Conservation (phyloP, 2,113 vertebrate genomes). For the Ascaphus truei region DNA sequence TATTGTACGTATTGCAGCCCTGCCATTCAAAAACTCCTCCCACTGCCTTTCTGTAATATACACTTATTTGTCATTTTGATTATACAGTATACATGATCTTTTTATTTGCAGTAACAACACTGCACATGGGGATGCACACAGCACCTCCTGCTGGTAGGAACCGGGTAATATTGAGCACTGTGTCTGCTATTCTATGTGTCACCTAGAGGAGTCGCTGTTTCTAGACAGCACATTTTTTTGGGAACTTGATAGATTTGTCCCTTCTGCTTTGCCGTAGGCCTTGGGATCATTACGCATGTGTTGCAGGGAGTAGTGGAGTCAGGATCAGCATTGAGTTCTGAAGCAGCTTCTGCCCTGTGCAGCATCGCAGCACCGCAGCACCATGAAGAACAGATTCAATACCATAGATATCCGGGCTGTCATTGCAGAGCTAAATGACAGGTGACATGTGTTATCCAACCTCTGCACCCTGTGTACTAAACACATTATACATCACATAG, state of each 20-base stretch:
- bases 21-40: too few species aligned
- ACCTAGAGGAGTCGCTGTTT: conserved; percentile 26
- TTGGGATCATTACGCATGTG: neutral
- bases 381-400: conserved; percentile 87
- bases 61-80: too few species aligned
- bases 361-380: neutral
- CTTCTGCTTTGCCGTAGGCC: neutral
- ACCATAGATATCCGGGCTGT: conserved; percentile 84
- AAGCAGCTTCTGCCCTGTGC: neutral
- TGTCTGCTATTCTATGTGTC: neutral
- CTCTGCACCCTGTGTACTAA: too few species aligned
- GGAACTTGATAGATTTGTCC: neutral
- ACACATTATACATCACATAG: too few species aligned
- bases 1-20: too few species aligned
- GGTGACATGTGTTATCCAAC: too few species aligned
- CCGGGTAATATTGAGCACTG: rapidly evolving
- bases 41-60: too few species aligned
- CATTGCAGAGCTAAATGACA: conserved; percentile 79
- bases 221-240: too few species aligned
- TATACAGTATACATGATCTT: too few species aligned
- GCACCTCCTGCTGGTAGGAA: neutral
- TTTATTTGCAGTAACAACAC: too few species aligned
- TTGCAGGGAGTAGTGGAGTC: neutral
- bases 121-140: too few species aligned
- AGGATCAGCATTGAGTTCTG: neutral